Evolutionary conservation across 2,113 vertebrate genomes (phyloP).

Genomic region (Ibidorhyncha struthersii): DNA sequence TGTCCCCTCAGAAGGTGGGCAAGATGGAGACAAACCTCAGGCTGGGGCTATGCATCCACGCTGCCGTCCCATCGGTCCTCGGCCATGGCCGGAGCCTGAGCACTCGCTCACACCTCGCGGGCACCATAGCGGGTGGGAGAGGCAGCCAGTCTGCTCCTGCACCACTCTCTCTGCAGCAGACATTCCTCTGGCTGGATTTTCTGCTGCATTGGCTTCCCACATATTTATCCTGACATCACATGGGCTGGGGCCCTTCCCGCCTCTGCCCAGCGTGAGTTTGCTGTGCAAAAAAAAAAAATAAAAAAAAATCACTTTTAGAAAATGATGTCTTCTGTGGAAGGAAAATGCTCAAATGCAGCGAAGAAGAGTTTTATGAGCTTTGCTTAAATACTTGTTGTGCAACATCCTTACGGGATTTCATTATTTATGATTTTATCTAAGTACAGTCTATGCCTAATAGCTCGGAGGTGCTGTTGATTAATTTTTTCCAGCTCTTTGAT

Average conservation of each 20-base stretch:
- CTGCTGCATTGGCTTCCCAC: constrained; percentile 63
- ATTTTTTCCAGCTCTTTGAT: constrained; percentile 63
- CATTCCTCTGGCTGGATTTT: constrained; percentile 59
- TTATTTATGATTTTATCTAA: constrained; percentile 72
- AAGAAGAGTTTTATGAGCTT: constrained; percentile 38
- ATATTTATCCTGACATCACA: constrained; percentile 63
- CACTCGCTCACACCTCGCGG: rapidly evolving
- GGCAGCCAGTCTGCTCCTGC: background rate
- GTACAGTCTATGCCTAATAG: constrained; percentile 57
- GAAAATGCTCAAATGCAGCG: background rate
- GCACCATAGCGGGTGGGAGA: background rate
- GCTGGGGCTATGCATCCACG: rapidly evolving
- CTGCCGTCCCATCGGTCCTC: background rate
- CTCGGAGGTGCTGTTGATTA: constrained; percentile 61
- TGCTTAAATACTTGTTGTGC: constrained; percentile 49
- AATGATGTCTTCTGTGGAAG: background rate
- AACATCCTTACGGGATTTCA: constrained; percentile 48
- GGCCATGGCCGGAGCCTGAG: rapidly evolving
- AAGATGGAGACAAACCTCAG: background rate
- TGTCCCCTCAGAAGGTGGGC: background rate
- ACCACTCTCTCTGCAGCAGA: background rate
- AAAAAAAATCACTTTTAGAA: background rate
- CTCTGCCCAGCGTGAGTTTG: constrained; percentile 50
- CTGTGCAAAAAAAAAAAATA: background rate
- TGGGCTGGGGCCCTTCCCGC: constrained; percentile 53